Percentiles rank a stretch among this genome's conserved stretches.
phyloP scores from a whole-genome alignment of 1,140 invertebrate species.

The Bombus sibiricus region DNA sequence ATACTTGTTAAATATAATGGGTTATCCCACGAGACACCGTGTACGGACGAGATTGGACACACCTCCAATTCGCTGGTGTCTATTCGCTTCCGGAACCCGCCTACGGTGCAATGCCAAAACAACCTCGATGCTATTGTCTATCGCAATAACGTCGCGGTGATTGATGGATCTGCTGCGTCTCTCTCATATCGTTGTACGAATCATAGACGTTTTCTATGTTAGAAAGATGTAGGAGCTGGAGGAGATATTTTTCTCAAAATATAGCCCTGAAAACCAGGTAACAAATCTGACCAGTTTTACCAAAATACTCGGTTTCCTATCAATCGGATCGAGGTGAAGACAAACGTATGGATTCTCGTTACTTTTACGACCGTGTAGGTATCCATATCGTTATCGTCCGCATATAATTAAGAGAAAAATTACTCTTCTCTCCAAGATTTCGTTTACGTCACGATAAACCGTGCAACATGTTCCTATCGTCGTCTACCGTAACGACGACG shows the following conservation, averaged over 20 bases:
- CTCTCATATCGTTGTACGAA: neutral
- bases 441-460: no score
- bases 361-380: no score
- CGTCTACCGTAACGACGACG: no score
- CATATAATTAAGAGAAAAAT: no score
- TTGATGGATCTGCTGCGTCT: slow-evolving; percentile 64
- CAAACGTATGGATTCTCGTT: no score
- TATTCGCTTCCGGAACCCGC: slow-evolving; percentile 73
- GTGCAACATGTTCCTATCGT: no score
- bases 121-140: slow-evolving; percentile 72
- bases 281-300: no score
- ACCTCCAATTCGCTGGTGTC: slow-evolving; percentile 71
- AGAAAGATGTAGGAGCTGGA: neutral
- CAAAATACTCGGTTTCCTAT: no score
- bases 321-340: rapidly evolving
- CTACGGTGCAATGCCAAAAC: slow-evolving; percentile 78
- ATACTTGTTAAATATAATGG: slow-evolving; percentile 57
- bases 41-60: slow-evolving; percentile 65
- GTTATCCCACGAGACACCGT: slow-evolving; percentile 55
- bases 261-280: no score
- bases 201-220: neutral
- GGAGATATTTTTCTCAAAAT: no score
- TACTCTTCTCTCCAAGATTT: no score
- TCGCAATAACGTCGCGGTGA: slow-evolving; percentile 66
- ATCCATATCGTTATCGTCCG: no score